phyloP scores from a whole-genome alignment of 2,797 vertebrate species.

The Galago senegalensis region DNA sequence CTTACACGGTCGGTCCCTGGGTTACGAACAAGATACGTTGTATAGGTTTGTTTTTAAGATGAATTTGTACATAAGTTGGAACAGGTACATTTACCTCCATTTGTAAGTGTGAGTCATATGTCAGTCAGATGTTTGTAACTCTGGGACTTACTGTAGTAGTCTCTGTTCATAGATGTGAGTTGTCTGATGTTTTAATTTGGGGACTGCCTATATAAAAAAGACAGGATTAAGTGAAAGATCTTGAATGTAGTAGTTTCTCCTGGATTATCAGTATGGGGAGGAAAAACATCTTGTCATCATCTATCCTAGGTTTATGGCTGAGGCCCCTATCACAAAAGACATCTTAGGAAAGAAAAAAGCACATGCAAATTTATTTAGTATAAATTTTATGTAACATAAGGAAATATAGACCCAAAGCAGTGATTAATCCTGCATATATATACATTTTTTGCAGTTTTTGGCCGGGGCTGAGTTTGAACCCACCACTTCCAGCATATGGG shows the following conservation, averaged over 20 bases:
- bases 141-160: too few relatives aligned
- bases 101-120: too few relatives aligned
- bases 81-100: too few relatives aligned
- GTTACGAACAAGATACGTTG: too few relatives aligned
- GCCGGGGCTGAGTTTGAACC: too few relatives aligned
- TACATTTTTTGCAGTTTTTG: too few relatives aligned
- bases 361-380: background rate
- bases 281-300: background rate
- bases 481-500: too few relatives aligned
- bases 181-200: too few relatives aligned
- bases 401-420: background rate
- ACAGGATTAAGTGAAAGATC: background rate
- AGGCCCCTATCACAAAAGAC: background rate
- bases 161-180: too few relatives aligned
- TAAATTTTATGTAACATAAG: background rate
- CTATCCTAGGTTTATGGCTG: background rate
- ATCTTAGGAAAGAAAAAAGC: background rate
- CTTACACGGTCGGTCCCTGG: background rate
- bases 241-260: background rate
- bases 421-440: background rate
- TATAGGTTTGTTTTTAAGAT: too few relatives aligned
- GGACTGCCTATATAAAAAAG: background rate
- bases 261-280: background rate
- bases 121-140: too few relatives aligned
- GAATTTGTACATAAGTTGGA: too few relatives aligned